phyloP scores from a whole-genome alignment of 2,797 vertebrate genomes.

The Sebastes dallii region DNA sequence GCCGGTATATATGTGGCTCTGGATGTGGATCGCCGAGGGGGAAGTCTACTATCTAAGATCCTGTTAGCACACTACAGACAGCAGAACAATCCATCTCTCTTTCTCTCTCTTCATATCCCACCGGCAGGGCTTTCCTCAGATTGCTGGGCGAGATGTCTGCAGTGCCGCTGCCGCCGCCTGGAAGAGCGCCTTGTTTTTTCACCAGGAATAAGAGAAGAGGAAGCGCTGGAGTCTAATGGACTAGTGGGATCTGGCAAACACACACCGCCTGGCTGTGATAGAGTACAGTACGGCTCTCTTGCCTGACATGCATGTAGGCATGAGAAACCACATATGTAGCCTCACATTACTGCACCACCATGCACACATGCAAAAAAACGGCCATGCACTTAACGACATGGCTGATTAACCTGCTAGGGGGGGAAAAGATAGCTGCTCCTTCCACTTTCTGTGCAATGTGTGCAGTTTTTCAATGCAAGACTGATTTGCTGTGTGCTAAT shows the following conservation, averaged over 20 bases:
- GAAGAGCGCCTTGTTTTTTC: slow-evolving; percentile 37
- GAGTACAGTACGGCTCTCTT: not conserved
- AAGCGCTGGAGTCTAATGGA: slow-evolving; percentile 35
- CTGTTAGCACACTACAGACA: slow-evolving; percentile 40
- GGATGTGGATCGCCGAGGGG: slow-evolving; percentile 19
- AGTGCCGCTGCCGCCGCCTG: slow-evolving; percentile 25
- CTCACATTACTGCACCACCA: not conserved
- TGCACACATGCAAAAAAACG: not conserved
- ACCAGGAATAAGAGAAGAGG: slow-evolving; percentile 29
- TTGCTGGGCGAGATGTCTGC: slow-evolving; percentile 55
- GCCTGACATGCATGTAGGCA: not conserved
- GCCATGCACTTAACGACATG: not conserved
- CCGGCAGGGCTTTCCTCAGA: slow-evolving; percentile 62
- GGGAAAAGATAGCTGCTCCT: not conserved
- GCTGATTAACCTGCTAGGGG: not conserved
- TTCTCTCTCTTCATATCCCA: slow-evolving; percentile 34
- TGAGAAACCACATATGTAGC: not conserved
- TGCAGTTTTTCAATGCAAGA: not conserved
- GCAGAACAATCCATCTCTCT: slow-evolving; percentile 57
- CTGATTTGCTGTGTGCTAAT: not conserved
- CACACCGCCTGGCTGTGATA: not conserved
- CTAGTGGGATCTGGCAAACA: slow-evolving; percentile 18
- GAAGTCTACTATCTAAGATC: slow-evolving; percentile 38
- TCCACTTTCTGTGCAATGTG: not conserved
- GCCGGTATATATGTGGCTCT: slow-evolving; percentile 1